Base-by-base conservation (phyloP, 2,888 invertebrate species). In the Dendrolimus houi region DNA sequence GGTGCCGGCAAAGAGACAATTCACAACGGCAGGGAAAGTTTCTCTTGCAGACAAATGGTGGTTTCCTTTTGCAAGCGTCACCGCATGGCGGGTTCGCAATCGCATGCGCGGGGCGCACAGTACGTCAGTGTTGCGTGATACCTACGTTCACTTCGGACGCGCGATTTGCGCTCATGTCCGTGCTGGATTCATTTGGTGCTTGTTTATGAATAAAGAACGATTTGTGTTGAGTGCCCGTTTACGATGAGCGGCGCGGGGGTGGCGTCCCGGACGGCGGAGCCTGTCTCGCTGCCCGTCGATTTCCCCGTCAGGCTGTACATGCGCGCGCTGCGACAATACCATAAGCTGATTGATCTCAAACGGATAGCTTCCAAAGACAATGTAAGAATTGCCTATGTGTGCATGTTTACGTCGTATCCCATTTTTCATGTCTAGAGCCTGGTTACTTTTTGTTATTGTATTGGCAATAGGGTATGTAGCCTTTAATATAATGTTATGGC, bases 271-370 rank as follows among this genome's bases (percentile, higher is more conserved):
- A 67, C 73, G 61, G 66, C 75, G 64, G 81, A 82, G 66, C 67
- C 80, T 57, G 74, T 77, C 56, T 70, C 81, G 59, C 65, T 83
- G 64, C 79, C 85, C 55, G 64, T 72, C 29, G 83, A 85, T 59
- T 74, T 87, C 57, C 85, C 92, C 54, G 91, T 91, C 67, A 81
- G 92, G 62, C 81, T 93, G 58, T 93, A 92, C 77, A 79, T 92
- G 70, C 83, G 93, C 64, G 93, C 93, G 62, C 91, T 93, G 42
- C 92, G 93, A 60, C 93, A 93, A 76, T 93, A 93, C 75, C 93
- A 92, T 73, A 92, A 92, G 75, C 85, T 93, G 60, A 82, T 93
- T 64, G 92, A 93, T 76, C 81, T 92, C 62, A 90, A 88, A 72
- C 90, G 91, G 62, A 85, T 90, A 74, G 81, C 92, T 76, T 84